phyloP scores from a whole-genome alignment of 2,888 invertebrate genomes.

The Sepiola atlantica region DNA sequence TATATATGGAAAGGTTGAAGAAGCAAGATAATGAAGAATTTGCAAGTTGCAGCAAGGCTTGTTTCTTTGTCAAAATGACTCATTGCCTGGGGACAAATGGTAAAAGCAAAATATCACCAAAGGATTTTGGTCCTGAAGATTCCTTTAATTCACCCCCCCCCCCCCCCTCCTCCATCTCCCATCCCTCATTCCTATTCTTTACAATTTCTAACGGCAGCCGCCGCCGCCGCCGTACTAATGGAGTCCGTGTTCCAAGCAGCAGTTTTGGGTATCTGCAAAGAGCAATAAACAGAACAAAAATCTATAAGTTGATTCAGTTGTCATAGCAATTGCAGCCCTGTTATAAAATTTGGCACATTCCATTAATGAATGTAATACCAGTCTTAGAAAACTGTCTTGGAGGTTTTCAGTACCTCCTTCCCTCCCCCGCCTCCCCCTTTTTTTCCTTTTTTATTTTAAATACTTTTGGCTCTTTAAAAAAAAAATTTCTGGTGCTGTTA shows the following conservation, averaged over 20 bases:
- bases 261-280: background rate
- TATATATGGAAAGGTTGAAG: background rate
- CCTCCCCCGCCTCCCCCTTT: too few species aligned
- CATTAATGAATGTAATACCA: background rate
- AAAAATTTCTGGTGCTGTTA: too few species aligned
- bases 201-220: background rate
- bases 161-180: background rate
- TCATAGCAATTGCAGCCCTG: background rate
- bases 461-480: too few species aligned
- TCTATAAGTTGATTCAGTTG: conserved; percentile 36
- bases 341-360: conserved; percentile 42
- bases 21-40: background rate
- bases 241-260: background rate
- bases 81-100: conserved; percentile 8
- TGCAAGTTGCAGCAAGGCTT: background rate
- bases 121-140: conserved; percentile 4
- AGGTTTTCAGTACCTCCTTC: background rate
- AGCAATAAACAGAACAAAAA: background rate
- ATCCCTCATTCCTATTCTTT: background rate
- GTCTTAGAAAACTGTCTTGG: background rate
- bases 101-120: background rate
- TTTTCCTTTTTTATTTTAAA: too few species aligned
- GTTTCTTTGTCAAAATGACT: conserved; percentile 32
- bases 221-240: background rate
- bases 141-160: background rate